phyloP scores from a whole-genome alignment of 64 coral and sea anemone genomes.

The Dendronephthya gigantea region DNA sequence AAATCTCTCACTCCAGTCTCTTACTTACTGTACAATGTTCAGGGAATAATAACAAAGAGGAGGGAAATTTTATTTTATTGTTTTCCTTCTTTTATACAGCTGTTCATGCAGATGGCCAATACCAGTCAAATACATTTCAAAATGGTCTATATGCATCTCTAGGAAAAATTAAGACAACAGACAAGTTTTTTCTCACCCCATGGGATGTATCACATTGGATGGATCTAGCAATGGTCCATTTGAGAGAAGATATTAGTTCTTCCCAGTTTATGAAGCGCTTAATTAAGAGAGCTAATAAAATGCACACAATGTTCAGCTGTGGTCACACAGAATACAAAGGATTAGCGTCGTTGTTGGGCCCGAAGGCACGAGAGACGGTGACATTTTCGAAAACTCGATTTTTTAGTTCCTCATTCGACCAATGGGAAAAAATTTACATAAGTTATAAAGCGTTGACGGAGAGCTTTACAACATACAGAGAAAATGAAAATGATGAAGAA shows the following conservation, averaged over 20 bases:
- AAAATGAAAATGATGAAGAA: background rate
- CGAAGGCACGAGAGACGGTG: background rate
- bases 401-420: background rate
- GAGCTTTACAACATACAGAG: background rate
- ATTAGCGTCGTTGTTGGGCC: background rate
- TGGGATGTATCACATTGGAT: constrained; percentile 7
- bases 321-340: constrained; percentile 8
- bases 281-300: background rate
- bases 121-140: background rate
- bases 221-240: background rate
- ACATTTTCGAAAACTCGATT: background rate
- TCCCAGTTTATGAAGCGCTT: background rate
- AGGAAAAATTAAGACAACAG: background rate
- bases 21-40: background rate
- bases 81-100: background rate
- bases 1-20: background rate
- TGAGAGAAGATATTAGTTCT: background rate
- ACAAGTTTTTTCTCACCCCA: background rate
- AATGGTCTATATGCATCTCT: background rate
- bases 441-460: constrained; percentile 13
- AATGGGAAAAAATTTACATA: background rate
- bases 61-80: no score
- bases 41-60: background rate
- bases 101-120: constrained; percentile 11
- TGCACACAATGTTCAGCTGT: background rate